Evolutionary conservation across 2,888 invertebrate species (phyloP), one percentile per base, ranked within the genome.

Genomic region (Euphydryas editha): DNA sequence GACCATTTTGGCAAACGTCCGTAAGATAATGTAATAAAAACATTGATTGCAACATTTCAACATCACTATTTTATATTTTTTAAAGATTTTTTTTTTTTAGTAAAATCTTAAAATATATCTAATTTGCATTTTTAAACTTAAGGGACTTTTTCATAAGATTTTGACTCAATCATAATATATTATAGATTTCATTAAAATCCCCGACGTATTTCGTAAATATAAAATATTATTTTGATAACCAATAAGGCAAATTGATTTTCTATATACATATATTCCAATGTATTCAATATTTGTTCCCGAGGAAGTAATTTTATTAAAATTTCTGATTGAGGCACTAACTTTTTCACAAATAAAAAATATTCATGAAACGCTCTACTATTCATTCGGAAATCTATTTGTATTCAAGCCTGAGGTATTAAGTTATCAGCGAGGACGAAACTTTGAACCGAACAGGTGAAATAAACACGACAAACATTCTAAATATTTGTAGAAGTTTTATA

Each of bases 361-460:
- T 69, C 65, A 67, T 68, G 66, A 46, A 59, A 59, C 61, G 49
- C 37, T 67, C 62, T 54, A 64, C 66, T 65, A 67, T 64, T 68
- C 64, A 73, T 72, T 68, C 59, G 65, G 65, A 67, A 72, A 71
- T 72, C 68, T 72, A 71, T 73, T 73, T 72, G 67, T 69, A 67
- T 72, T 69, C 66, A 62, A 73, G 72, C 70, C 65, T 24, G 57
- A n/a, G 68, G 71, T 69, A 73, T 73, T 71, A 74, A 72, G 72
- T 70, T 70, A 74, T 74, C 66, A 62, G 59, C 47, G 59, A 62
- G 20, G 20, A 54, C 56, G 58, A 21, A 42, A 42, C 44, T 60
- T 54, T 42, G 49, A 59, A 65, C 37, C 30, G 58, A 55, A 47
- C 39, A 49, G 37, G 46, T 67, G 55, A 37, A 54, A 60, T 59